Base-by-base conservation (phyloP, 2,888 invertebrate genomes). In the Cataglyphis livida region DNA sequence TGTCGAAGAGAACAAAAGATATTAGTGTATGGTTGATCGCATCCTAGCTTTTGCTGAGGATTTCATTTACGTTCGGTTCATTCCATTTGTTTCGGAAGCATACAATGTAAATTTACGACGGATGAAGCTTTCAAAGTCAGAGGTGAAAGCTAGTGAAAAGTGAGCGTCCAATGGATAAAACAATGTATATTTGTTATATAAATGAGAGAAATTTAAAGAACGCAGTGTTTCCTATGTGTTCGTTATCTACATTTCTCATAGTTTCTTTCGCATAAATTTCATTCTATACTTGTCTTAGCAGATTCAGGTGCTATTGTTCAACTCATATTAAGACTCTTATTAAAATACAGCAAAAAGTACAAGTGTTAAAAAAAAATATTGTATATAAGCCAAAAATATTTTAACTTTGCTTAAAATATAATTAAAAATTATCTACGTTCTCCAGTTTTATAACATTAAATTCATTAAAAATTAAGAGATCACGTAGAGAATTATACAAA, bases 1-100 rank as follows among this genome's bases (percentile, higher is more conserved):
- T 76, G 85, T 89, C 90, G 84, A 90, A 89, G 85, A 86, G 90
- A 87, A 87, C 85, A 84, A 85, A 86, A 85, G 86, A 38, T 66
- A 81, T 79, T 64, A 79, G 57, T 57, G 28, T 41, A 59, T 35
- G 76, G 54, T 65, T 57, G 76, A 68, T 76, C 76, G 68, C 38
- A 61, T 68, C 54, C 61, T 18, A n/a, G 48, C 35, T 48, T 61
- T 59, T 28, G 38, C 54, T 12, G n/a, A 38, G 65, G n/a, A 61
- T 66, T 76, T 66, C 57, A 28, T 57, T 66, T 41, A 41, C 38
- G 28, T 76, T 51, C 28, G 15, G 54, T 57, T 76, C n/a, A 66
- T 76, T 66, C n/a, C 54, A 6, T 10, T 51, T 9, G 28, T 70
- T 41, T 10, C n/a, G 35, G 3, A 41, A 71, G 38, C 61, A 28